Percentiles rank a stretch among this genome's conserved stretches.
phyloP scores from a whole-genome alignment of 2,113 vertebrate genomes.

The Poecilia latipinna region DNA sequence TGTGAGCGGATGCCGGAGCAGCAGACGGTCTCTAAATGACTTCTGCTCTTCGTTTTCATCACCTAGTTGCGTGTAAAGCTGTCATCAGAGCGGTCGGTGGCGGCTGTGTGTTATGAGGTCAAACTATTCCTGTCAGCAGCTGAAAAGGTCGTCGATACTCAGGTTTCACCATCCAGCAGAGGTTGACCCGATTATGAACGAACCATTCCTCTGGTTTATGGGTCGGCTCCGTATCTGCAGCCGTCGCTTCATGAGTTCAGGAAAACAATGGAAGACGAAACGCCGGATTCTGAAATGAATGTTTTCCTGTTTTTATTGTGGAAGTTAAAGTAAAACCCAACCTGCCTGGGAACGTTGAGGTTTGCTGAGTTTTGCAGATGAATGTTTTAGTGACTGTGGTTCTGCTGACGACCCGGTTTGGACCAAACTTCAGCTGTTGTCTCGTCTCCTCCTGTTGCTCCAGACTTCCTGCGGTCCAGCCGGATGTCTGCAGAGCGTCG shows the following conservation, averaged over 20 bases:
- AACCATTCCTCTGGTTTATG: background rate
- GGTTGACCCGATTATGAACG: background rate
- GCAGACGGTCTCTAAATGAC: background rate
- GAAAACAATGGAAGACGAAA: too few species aligned
- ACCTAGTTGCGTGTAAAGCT: constrained; percentile 17
- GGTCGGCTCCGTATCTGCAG: background rate
- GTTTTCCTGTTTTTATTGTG: too few species aligned
- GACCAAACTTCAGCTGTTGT: too few species aligned
- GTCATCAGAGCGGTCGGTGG: constrained; percentile 33
- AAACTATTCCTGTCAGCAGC: constrained; percentile 5
- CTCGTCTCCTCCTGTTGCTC: too few species aligned
- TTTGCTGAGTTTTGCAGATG: too few species aligned
- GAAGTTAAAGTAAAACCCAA: too few species aligned
- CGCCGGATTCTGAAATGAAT: background rate
- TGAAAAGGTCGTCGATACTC: background rate
- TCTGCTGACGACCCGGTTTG: too few species aligned
- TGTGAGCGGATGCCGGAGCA: background rate
- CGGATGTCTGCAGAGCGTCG: too few species aligned
- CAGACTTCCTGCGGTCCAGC: too few species aligned
- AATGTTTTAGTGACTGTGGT: too few species aligned
- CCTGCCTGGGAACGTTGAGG: too few species aligned
- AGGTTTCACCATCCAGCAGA: background rate
- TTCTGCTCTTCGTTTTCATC: constrained; percentile 3
- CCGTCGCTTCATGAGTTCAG: background rate
- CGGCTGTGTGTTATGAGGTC: constrained; percentile 22